These are phyloP conservation scores for Scartelaos histophorus DNA, from an alignment of 2,113 vertebrate genomes.

Conservation along the genomic window DNA sequence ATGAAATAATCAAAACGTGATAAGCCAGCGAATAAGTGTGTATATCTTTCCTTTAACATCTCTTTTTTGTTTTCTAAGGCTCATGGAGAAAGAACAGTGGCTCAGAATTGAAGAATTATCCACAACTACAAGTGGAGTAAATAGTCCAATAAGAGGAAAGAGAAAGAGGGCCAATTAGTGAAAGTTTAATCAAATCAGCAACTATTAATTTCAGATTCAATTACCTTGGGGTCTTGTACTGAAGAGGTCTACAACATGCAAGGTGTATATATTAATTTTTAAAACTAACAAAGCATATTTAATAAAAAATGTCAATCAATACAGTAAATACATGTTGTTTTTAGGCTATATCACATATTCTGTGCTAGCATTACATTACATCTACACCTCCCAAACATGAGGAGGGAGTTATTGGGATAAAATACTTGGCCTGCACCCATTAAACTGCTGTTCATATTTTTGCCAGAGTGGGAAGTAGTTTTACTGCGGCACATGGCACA, in stretches of 20 bases:
- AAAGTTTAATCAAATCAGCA: background rate
- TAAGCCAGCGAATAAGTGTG: background rate
- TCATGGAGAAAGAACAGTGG: background rate
- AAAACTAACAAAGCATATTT: background rate
- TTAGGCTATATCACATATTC: background rate
- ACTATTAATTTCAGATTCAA: background rate
- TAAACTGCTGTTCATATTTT: background rate
- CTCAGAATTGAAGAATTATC: background rate
- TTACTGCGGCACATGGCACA: constrained; percentile 1
- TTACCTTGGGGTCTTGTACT: background rate
- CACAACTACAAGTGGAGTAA: background rate
- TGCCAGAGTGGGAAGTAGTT: background rate
- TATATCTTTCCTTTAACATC: background rate
- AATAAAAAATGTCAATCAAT: background rate
- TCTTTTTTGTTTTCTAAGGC: background rate
- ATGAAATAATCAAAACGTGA: background rate
- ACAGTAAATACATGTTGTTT: too few species aligned
- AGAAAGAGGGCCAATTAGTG: background rate
- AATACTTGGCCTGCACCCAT: background rate
- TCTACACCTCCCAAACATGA: background rate
- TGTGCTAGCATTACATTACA: background rate
- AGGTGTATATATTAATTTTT: background rate
- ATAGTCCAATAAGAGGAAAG: background rate
- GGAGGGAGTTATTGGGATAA: background rate
- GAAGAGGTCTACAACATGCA: background rate